A percentile compares a stretch with the other conserved stretches of the same genome.
Evolutionary conservation across 2,888 invertebrate species (phyloP).

Genomic region (Epinotia demarniana): DNA sequence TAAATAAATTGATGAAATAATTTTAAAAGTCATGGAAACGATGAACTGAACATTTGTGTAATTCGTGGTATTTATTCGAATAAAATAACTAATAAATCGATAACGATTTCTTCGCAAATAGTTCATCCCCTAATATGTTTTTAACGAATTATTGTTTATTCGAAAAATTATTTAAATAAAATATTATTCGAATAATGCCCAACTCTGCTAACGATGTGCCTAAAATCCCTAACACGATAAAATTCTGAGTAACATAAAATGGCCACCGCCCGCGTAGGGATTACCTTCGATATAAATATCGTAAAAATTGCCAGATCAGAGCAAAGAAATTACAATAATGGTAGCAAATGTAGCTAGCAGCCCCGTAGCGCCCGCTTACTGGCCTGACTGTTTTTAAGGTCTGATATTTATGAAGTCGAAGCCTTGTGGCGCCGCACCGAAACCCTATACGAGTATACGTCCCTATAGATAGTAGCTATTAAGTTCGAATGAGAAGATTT

Average conservation of each 20-base stretch:
- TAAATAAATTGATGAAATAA: too few species aligned
- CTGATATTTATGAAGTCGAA: constrained; percentile 46
- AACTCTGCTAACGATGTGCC: too few species aligned
- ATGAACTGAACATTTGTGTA: too few species aligned
- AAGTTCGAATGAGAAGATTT: constrained; percentile 12
- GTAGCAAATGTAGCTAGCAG: constrained; percentile 35
- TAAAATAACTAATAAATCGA: too few species aligned
- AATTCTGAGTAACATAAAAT: constrained; percentile 1
- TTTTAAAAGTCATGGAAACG: too few species aligned
- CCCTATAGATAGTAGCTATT: not conserved
- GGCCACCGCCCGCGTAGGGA: constrained; percentile 31
- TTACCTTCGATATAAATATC: constrained; percentile 35
- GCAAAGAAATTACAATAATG: constrained; percentile 43
- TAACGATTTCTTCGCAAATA: too few species aligned
- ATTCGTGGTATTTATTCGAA: too few species aligned
- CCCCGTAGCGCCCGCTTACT: constrained; percentile 22
- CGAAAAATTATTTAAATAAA: too few species aligned
- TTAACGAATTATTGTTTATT: too few species aligned
- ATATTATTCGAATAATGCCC: too few species aligned
- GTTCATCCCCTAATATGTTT: too few species aligned
- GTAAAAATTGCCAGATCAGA: constrained; percentile 40
- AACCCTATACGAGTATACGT: not conserved
- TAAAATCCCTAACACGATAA: constrained; percentile 1
- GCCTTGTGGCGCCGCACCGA: constrained; percentile 27
- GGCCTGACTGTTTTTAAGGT: constrained; percentile 42